Base-by-base conservation (phyloP, 1,140 invertebrate species). In the Micrasema longulum region DNA sequence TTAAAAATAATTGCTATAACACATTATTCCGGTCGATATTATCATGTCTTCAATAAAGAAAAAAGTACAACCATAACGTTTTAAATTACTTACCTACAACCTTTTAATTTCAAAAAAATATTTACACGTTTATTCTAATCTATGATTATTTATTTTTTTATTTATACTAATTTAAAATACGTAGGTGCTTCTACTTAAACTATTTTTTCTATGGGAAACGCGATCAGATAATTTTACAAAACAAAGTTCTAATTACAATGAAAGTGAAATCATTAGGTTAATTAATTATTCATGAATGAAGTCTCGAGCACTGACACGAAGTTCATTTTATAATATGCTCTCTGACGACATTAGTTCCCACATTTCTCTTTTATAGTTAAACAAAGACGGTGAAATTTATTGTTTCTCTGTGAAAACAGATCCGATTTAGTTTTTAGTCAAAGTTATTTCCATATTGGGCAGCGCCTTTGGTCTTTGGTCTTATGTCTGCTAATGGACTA, bases 371-470 rank as follows among this genome's bases (percentile, higher is more conserved):
- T 72, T 69, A 64, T 57, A n/a, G 60, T 53, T 23, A 71, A 71
- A 66, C 74, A 75, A 75, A 72, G 70, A 43, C 60, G 45, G 74
- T 69, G 74, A 75, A 75, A 75, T 75, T 69, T 72, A 75, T 70
- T 75, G 70, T 72, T 72, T 53, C 47, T 36, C 12, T 72, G 65
- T 66, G 57, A 75, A 70, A 69, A 72, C 43, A 62, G 69, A 38
- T 66, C 67, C 62, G 53, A 75, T 69, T 72, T 66, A 68, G 73
- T 71, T 75, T 75, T 75, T 69, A 57, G 57, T 65, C 70, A 43
- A 16, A 64, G 55, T 71, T 75, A 55, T 69, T 71, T 69, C 69
- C 55, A 45, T 69, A 53, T 65, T 69, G 60, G 69, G 69, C 38
- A 31, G n/a, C n/a, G n/a, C n/a, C n/a, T n/a, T n/a, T n/a, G n/a